Conservation (phyloP, 2,797 vertebrate genomes). For the Etheostoma nigrum region DNA sequence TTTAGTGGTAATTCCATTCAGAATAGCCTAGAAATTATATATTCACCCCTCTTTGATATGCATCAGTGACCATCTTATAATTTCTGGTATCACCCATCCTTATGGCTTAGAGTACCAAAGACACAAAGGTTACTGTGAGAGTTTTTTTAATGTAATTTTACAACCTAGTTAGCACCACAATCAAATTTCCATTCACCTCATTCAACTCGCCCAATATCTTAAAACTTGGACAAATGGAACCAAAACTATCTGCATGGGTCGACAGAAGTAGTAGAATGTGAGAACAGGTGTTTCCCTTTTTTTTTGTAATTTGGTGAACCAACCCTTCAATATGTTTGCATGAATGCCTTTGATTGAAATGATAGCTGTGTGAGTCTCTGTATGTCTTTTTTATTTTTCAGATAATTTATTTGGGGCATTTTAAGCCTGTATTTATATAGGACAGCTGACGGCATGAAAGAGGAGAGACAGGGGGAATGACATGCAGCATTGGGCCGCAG, state of each 20-base stretch:
- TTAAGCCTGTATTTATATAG: too few relatives aligned
- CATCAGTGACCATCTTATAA: too few relatives aligned
- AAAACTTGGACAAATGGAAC: not conserved
- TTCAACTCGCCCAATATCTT: not conserved
- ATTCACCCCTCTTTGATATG: not conserved
- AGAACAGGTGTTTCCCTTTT: not conserved
- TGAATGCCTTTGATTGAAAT: not conserved
- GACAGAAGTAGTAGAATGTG: not conserved
- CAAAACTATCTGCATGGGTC: not conserved
- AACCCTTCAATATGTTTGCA: not conserved
- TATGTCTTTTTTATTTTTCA: too few relatives aligned
- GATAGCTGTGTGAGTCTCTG: not conserved
- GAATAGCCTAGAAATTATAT: not conserved
- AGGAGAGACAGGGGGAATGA: too few relatives aligned
- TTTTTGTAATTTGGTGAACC: not conserved
- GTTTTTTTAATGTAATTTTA: too few relatives aligned
- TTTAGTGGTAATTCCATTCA: not conserved
- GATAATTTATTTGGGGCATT: too few relatives aligned
- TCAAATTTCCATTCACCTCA: too few relatives aligned
- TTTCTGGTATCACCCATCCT: not conserved
- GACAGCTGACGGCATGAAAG: too few relatives aligned
- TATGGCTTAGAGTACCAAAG: not conserved
- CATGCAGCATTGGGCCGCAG: too few relatives aligned
- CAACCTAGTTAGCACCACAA: too few relatives aligned
- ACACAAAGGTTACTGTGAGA: slow-evolving; percentile 15